Base-by-base conservation (phyloP, 2,888 invertebrate genomes). In the Pachycephus smyrnensis region DNA sequence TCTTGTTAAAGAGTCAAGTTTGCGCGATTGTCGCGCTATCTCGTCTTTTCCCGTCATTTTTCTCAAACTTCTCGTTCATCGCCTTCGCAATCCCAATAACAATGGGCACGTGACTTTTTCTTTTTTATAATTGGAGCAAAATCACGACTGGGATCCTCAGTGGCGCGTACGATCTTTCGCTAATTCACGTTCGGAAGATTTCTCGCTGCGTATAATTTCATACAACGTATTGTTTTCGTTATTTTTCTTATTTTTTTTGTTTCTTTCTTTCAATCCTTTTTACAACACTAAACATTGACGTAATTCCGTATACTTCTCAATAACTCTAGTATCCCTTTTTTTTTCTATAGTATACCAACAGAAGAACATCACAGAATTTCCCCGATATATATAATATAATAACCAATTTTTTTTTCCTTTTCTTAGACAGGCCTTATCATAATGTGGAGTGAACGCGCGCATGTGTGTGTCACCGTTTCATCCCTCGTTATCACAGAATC, bases 331-430 rank as follows among this genome's bases (percentile, higher is more conserved):
- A 82, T 81, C 81, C 83, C 83, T 80, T 71, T 84, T 82, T 33
- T 23, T 55, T 23, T 55, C 55, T 55, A 55, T 87, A 88, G 86
- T 88, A 88, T 87, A 87, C 86, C 88, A 90, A 91, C 88, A 88
- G 88, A 91, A 91, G 88, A 87, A 90, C 91, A 91, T 91, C 91
- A 91, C 91, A 91, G 91, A 91, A 91, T 89, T 91, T 90, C 85
- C 88, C 88, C 88, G 88, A 88, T 89, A 87, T 84, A 84, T 80
- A 77, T 76, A 76, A 40, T 75, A 84, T 84, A 86, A 87, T 88
- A 89, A 87, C 87, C 88, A 89, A 91, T 90, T 86, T 85, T 79
- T 75, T 77, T 74, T 82, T 73, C 81, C 77, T 74, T 80, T 77
- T 77, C 69, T 82, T 80, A 81, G 80, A 73, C 80, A 74, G 80